Evolutionary conservation across 1,140 invertebrate genomes (phyloP).

Genomic region (Philotrypesis tridentata): DNA sequence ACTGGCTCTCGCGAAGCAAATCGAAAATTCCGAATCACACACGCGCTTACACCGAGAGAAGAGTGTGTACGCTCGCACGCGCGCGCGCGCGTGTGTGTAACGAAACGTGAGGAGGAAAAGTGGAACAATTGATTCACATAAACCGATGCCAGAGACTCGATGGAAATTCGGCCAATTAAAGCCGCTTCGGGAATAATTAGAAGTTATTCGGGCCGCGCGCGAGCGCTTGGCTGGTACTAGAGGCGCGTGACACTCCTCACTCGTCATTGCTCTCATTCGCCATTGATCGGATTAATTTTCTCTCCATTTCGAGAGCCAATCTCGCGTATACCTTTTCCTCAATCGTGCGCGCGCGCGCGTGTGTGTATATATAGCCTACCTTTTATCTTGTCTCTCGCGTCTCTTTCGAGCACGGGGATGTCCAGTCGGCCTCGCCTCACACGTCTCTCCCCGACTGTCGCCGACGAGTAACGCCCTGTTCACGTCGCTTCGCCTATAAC

Average conservation of each 20-base stretch:
- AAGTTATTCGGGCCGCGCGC: constrained; percentile 2
- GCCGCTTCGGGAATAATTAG: constrained; percentile 24
- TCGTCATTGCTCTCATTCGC: background rate
- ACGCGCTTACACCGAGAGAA: too few species aligned
- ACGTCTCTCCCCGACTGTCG: too few species aligned
- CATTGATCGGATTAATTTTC: constrained; percentile 6
- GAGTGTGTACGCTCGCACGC: too few species aligned
- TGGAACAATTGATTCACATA: background rate
- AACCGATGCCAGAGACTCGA: background rate
- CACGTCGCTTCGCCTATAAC: background rate
- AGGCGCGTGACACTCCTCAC: constrained; percentile 1
- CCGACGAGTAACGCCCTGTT: too few species aligned
- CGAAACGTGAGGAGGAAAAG: background rate
- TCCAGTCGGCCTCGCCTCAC: too few species aligned
- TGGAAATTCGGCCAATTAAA: constrained; percentile 9
- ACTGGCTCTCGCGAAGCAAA: too few species aligned
- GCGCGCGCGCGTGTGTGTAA: background rate
- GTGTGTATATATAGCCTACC: background rate
- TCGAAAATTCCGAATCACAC: too few species aligned
- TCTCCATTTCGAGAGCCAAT: too few species aligned
- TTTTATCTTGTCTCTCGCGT: background rate
- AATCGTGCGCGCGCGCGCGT: too few species aligned
- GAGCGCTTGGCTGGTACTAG: too few species aligned
- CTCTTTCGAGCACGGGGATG: background rate
- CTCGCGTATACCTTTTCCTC: too few species aligned